Evolutionary conservation across 2,888 invertebrate species (phyloP).

Genomic region (Coelinius sp.): DNA sequence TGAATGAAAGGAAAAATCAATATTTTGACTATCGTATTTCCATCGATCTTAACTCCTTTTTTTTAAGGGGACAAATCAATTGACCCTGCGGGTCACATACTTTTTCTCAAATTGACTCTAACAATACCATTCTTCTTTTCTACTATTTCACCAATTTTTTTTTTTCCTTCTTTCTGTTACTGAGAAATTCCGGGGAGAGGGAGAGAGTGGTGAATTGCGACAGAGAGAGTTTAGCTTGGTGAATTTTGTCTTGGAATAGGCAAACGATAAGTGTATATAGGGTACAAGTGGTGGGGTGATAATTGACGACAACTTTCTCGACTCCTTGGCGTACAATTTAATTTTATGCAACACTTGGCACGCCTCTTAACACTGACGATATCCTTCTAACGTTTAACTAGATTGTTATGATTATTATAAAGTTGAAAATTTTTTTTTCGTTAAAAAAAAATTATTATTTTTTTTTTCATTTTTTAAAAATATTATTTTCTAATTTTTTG

Average conservation of each 20-base stretch:
- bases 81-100: slow-evolving; percentile 24
- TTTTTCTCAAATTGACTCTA: slow-evolving; percentile 31
- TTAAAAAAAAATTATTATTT: too few species aligned
- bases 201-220: slow-evolving; percentile 33
- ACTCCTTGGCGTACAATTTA: slow-evolving; percentile 68
- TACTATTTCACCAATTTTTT: background rate
- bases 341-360: slow-evolving; percentile 71
- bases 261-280: slow-evolving; percentile 21
- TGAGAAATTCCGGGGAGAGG: slow-evolving; percentile 40
- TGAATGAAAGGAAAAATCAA: slow-evolving; percentile 49
- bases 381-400: slow-evolving; percentile 70
- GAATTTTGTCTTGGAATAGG: slow-evolving; percentile 17
- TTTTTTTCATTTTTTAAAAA: too few species aligned
- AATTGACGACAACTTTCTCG: slow-evolving; percentile 69
- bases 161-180: slow-evolving; percentile 6
- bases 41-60: slow-evolving; percentile 43
- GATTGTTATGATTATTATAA: slow-evolving; percentile 66
- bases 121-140: slow-evolving; percentile 20
- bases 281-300: slow-evolving; percentile 53
- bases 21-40: slow-evolving; percentile 66
- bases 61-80: slow-evolving; percentile 35
- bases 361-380: slow-evolving; percentile 69
- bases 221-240: slow-evolving; percentile 29
- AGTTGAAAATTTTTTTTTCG: slow-evolving; percentile 17
- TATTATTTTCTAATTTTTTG: too few species aligned